Percentiles rank a stretch among this genome's conserved stretches.
phyloP scores from a whole-genome alignment of 2,888 invertebrate species.

The Athetis lepigone region DNA sequence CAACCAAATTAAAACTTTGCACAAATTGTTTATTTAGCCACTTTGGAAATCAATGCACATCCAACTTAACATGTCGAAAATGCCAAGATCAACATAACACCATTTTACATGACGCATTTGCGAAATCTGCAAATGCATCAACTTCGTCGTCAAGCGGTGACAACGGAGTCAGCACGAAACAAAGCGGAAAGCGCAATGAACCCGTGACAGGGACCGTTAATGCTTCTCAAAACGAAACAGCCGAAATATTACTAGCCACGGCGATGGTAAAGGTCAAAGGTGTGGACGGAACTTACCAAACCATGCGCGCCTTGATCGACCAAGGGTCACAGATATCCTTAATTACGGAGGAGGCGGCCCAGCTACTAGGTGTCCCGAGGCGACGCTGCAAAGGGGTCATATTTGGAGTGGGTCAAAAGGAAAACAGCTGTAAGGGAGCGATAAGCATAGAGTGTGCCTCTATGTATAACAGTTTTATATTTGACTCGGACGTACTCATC shows the following conservation, averaged over 20 bases:
- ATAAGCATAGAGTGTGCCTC: not conserved
- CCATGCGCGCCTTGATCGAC: no score
- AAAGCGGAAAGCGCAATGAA: no score
- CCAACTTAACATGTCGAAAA: constrained; percentile 3
- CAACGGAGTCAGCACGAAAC: no score
- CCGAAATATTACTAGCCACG: not conserved
- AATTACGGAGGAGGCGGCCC: no score
- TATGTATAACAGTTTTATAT: not conserved
- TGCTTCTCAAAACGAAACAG: no score
- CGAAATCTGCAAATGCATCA: no score
- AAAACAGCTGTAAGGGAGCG: no score
- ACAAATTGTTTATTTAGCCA: constrained; percentile 11
- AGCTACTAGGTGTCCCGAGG: not conserved
- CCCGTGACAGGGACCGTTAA: no score
- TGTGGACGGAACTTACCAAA: constrained; percentile 2
- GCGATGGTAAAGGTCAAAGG: not conserved
- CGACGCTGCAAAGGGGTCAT: not conserved
- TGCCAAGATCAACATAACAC: constrained; percentile 9
- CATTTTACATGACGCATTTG: constrained; percentile 3
- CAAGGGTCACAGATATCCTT: no score
- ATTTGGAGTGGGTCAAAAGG: not conserved
- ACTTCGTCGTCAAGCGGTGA: no score
- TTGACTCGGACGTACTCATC: not conserved
- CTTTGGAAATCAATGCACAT: not conserved
- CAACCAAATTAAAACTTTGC: constrained; percentile 7